Evolutionary conservation across 2,113 vertebrate species (phyloP).

Genomic region (Sorex fumeus): DNA sequence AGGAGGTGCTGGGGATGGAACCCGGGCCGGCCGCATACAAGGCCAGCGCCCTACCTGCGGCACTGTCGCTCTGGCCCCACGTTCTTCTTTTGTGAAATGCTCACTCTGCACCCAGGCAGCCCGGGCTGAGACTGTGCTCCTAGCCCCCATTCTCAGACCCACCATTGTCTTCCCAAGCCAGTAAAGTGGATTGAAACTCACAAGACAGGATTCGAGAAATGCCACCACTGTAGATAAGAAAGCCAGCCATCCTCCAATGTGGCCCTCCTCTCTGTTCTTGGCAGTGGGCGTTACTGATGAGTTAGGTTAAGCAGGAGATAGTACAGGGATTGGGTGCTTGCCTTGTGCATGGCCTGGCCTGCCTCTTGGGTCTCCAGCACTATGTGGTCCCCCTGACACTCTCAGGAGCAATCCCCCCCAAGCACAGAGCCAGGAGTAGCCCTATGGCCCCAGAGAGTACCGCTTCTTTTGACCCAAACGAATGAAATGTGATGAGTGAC

Average conservation of each 20-base stretch:
- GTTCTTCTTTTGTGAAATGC: not conserved
- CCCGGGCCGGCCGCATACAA: too few species aligned
- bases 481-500: not conserved
- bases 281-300: not conserved
- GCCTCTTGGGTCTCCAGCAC: too few species aligned
- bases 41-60: too few species aligned
- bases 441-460: too few species aligned
- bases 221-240: not conserved
- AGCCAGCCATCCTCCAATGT: not conserved
- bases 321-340: not conserved
- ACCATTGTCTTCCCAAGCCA: not conserved
- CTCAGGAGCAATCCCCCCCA: too few species aligned
- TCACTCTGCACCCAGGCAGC: not conserved
- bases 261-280: not conserved
- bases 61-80: too few species aligned
- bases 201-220: not conserved
- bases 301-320: not conserved
- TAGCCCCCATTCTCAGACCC: not conserved
- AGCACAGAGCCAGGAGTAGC: too few species aligned
- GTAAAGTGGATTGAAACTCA: not conserved
- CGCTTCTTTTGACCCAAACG: too few species aligned
- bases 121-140: not conserved
- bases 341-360: too few species aligned
- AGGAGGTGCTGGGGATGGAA: too few species aligned
- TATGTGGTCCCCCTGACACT: too few species aligned